Evolutionary conservation across 1,140 invertebrate species (phyloP).

Genomic region (Plutomurus gul): DNA sequence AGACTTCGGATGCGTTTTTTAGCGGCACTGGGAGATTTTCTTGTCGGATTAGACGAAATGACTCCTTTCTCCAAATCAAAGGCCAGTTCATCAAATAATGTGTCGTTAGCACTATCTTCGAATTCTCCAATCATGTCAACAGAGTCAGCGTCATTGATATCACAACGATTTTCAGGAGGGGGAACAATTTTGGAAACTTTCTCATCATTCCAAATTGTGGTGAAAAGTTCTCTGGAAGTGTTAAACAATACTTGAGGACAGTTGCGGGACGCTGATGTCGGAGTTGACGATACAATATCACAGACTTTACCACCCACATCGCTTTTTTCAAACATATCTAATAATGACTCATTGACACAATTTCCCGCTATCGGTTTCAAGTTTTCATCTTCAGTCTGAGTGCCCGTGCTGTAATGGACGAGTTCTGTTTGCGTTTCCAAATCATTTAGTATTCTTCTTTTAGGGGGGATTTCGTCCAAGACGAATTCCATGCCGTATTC

Average conservation of each 20-base stretch:
- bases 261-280: no score
- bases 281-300: no score
- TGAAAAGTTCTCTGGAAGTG: no score
- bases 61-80: neutral
- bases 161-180: no score
- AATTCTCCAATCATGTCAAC: neutral
- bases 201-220: no score
- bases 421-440: neutral
- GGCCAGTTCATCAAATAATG: neutral
- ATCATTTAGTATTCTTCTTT: neutral
- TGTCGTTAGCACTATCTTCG: neutral
- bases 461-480: neutral
- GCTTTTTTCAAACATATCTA: neutral
- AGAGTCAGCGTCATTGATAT: no score
- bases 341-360: neutral
- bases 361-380: neutral
- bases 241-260: no score
- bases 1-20: neutral
- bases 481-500: neutral
- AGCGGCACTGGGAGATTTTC: neutral
- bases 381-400: neutral
- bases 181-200: no score
- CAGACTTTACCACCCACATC: no score
- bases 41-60: neutral
- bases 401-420: neutral